A percentile compares a stretch with the other conserved stretches of the same genome.
Evolutionary conservation across 2,888 invertebrate species (phyloP).

Genomic region (Embidobia sp.): DNA sequence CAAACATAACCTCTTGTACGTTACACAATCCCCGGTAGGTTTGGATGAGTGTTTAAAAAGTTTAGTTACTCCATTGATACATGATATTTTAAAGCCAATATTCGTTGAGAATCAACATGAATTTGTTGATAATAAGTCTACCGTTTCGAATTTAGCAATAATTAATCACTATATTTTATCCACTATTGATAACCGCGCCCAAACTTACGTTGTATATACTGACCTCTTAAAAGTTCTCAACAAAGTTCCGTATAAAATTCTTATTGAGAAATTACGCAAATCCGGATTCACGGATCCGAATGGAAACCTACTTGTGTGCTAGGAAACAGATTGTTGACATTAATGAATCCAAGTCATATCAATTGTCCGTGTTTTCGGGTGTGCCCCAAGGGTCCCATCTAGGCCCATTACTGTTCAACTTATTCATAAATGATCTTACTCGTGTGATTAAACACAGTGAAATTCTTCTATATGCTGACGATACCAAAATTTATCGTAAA

Average conservation of each 20-base stretch:
- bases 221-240: neutral
- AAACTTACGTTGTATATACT: neutral
- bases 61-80: neutral
- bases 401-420: conserved; percentile 13
- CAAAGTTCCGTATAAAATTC: neutral
- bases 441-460: neutral
- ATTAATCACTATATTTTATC: neutral
- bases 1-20: too few relatives aligned
- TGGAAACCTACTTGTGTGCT: neutral
- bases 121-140: neutral
- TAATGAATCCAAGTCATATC: neutral
- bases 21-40: too few relatives aligned
- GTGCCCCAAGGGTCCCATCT: conserved; percentile 16
- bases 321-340: neutral
- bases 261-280: neutral
- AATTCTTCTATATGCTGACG: conserved; percentile 11
- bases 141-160: neutral
- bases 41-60: too few relatives aligned
- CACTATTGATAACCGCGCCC: neutral
- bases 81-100: neutral
- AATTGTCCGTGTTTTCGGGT: neutral
- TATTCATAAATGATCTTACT: conserved; percentile 18
- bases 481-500: neutral
- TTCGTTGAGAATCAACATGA: neutral
- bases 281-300: neutral